Conservation (phyloP, 2,113 vertebrate species). For the Psittacara wagleri region DNA sequence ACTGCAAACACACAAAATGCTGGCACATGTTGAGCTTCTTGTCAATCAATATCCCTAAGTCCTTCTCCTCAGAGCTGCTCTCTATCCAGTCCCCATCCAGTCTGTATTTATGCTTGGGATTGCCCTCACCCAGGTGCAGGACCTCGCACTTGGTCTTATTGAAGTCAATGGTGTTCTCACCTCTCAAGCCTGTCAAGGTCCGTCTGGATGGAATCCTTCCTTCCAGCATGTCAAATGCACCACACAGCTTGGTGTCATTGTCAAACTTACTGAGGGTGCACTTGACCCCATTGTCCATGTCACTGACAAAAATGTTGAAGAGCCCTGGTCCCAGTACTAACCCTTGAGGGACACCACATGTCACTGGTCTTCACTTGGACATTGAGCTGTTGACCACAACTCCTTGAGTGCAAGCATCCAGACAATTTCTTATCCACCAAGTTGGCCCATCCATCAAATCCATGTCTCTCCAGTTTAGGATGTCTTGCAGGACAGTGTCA, state of each 20-base stretch:
- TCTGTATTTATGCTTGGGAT: background rate
- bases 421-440: background rate
- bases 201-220: background rate
- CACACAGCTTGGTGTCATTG: background rate
- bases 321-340: background rate
- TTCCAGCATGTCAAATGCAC: background rate
- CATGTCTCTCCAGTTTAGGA: background rate
- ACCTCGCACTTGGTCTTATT: background rate
- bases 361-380: background rate
- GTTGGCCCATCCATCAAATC: background rate
- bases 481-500: background rate
- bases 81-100: background rate
- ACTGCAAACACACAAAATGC: background rate
- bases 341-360: background rate
- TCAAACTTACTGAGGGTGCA: background rate
- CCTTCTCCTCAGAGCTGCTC: background rate
- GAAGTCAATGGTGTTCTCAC: background rate
- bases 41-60: background rate
- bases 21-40: background rate
- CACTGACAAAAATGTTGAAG: background rate
- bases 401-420: background rate
- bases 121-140: background rate
- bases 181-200: background rate
- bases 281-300: background rate
- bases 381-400: background rate